Evolutionary conservation across 2,113 vertebrate species (phyloP), one percentile per base, ranked within the genome.

Genomic region (Nothoprocta perdicaria): DNA sequence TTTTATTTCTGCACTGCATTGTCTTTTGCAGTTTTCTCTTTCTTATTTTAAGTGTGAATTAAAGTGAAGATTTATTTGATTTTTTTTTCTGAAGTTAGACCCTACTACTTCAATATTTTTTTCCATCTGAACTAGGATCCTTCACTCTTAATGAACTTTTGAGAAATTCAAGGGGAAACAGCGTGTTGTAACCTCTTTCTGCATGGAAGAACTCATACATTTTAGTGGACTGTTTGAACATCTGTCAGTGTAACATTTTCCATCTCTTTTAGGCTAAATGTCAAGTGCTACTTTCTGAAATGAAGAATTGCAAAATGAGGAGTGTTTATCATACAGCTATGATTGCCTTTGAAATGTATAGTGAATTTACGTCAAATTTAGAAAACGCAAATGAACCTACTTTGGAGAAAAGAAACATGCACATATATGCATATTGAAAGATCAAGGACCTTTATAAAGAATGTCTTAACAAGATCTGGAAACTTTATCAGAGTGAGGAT

Each of bases 201-300:
- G 16, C 27, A 40, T 18, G 33, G 57, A 86, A 24, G 14, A 90
- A n/a, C 26, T 21, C 29, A 57, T 63, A 14, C 62, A 52, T 72
- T 90, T 89, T 87, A 67, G 40, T 66, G 52, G 41, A 72, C 4
- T 4, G 79, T 94, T 85, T 88, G 27, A 95, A 83, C 48, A 86
- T 31, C 66, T 55, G 41, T 73, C 62, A 65, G 3, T 43, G 21
- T 41, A 92, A 85, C 8, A 77, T 75, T 81, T 90, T 21, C 15
- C 10, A 53, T 57, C n/a, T 69, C 75, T 72, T 94, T 73, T 80
- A 89, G 46, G 33, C 26, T 84, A 90, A 90, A 81, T 77, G 52
- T 76, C 73, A 94, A 95, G 71, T 88, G 45, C 63, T 85, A 50
- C 71, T 94, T 86, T 55, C 35, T 58, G 61, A 90, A 92, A 90